Evolutionary conservation across 2,888 invertebrate genomes (phyloP).

Genomic region (Onthophagus sagittarius): DNA sequence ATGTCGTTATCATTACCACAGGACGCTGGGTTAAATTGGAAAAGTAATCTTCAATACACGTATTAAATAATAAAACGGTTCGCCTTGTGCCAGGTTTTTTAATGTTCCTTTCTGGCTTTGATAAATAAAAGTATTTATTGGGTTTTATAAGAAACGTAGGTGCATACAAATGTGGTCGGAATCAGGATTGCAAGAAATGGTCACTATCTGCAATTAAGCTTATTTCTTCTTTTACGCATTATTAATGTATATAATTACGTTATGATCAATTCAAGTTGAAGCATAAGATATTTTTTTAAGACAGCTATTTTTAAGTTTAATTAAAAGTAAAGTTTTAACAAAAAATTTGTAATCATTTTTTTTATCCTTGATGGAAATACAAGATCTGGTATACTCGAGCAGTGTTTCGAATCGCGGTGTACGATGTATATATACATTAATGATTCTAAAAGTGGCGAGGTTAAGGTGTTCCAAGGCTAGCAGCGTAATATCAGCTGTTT

Average conservation of each 20-base stretch:
- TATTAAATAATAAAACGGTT: neutral
- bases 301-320: too few species aligned
- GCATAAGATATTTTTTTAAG: too few species aligned
- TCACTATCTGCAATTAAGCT: neutral
- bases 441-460: constrained; percentile 26
- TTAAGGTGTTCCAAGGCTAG: constrained; percentile 35
- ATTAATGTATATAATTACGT: too few species aligned
- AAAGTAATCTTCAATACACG: neutral
- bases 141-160: neutral
- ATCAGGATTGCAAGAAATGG: neutral
- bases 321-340: too few species aligned
- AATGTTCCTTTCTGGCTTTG: neutral
- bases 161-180: neutral
- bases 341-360: neutral
- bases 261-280: too few species aligned
- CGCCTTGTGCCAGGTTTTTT: neutral
- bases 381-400: neutral
- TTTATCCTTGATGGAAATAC: neutral
- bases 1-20: neutral
- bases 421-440: constrained; percentile 12
- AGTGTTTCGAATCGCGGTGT: neutral
- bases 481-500: constrained; percentile 38
- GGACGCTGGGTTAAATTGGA: neutral
- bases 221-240: too few species aligned
- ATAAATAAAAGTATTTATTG: neutral